Percentiles rank a stretch among this genome's conserved stretches.
Conservation (phyloP, 2,888 invertebrate species). For the Hyposoter dolosus region DNA sequence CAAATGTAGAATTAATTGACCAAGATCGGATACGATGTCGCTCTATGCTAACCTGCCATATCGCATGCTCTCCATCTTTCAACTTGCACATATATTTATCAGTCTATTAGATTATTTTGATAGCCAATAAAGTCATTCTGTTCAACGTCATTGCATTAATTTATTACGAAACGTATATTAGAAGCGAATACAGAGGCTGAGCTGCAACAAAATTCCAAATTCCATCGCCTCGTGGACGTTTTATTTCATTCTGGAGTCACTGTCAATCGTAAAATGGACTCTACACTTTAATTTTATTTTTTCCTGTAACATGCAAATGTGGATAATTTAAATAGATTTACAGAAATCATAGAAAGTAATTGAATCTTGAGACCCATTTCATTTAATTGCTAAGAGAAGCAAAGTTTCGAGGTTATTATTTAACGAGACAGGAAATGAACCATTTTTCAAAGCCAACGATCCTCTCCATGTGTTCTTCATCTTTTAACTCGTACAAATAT, state of each 20-base stretch:
- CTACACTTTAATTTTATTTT: neutral
- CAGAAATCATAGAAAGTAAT: neutral
- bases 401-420: neutral
- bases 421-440: too few relatives aligned
- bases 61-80: constrained; percentile 22
- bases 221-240: neutral
- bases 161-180: neutral
- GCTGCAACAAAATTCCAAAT: neutral
- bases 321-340: too few relatives aligned
- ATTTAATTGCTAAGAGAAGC: neutral
- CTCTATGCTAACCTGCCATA: constrained; percentile 1
- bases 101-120: constrained; percentile 29
- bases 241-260: neutral
- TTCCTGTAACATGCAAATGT: too few relatives aligned
- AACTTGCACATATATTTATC: constrained; percentile 20
- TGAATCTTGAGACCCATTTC: neutral
- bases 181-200: neutral
- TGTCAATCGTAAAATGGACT: neutral
- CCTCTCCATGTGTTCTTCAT: too few relatives aligned
- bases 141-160: constrained; percentile 11
- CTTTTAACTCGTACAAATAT: too few relatives aligned
- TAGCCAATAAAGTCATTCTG: constrained; percentile 19
- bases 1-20: constrained; percentile 41
- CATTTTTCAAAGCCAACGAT: too few relatives aligned
- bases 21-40: constrained; percentile 35